Base-by-base conservation (phyloP, 1,140 invertebrate species). In the Danaus melanippus region DNA sequence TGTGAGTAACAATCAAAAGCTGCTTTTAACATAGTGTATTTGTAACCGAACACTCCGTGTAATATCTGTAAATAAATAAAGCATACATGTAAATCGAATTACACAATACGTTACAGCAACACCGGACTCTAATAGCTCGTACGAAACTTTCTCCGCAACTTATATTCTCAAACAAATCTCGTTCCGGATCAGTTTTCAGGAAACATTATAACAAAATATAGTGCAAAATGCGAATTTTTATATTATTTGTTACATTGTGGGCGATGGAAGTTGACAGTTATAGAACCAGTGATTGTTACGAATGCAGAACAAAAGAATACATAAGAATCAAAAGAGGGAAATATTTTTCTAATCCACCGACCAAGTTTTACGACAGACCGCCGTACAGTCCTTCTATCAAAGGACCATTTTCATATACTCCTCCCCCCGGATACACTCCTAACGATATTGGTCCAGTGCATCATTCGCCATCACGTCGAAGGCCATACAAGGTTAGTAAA, bases 401-500 rank as follows among this genome's bases (percentile, higher is more conserved):
- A 47, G 72, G 74, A 12, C 51, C 69, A 1, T 76, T 76, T 56
- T 79, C 79, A 0, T 71, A 79, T 50, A 81, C 76, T 1, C 77
- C 80, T 21, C 76, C 77, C 0, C 75, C 79, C 2, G 69, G 64
- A 8, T 78, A 77, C 54, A 67, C 64, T 50, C 10, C 56, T 9
- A 66, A 77, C 9, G 69, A 79, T 17, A 67, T 57, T 15, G 64
- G 75, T 42, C 60, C 64, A 0, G 50, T 63, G 2, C 50, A 32
- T 32, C 21, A 2, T 0, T 2, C 59, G 9, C 41, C 55, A 21
- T 51, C 47, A 10, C 69, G 52, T 32, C 48, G 48, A 40, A 74
- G 66, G 64, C 65, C 67, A 1, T 67, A 66, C n/a, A 83, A 79
- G 71, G 76, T 79, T 71, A 84, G 71, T 78, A 82, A 66, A 62